A percentile compares a stretch with the other conserved stretches of the same genome.
Conservation (phyloP, 2,113 vertebrate genomes). For the Fulica atra region DNA sequence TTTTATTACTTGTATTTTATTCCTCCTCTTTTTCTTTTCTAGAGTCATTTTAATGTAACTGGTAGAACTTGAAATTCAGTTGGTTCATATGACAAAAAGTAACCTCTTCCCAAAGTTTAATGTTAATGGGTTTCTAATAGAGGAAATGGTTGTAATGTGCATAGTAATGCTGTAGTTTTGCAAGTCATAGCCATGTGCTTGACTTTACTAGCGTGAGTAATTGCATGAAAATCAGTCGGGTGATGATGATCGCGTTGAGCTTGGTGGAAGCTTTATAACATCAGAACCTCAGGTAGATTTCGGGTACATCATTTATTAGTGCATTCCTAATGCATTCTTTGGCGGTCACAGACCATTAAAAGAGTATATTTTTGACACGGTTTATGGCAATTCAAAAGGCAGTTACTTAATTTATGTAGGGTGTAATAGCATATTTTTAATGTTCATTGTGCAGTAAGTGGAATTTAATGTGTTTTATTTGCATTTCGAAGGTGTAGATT, state of each 20-base stretch:
- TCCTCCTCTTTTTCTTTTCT: not conserved
- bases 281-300: not conserved
- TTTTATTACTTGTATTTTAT: not conserved
- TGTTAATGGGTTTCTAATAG: not conserved
- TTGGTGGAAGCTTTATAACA: not conserved
- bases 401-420: not conserved
- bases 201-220: not conserved
- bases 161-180: not conserved
- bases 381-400: not conserved
- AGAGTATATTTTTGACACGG: not conserved
- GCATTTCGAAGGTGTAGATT: not conserved
- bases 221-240: not conserved
- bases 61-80: not conserved
- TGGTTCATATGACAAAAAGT: not conserved
- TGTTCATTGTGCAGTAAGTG: not conserved
- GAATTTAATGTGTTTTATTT: slow-evolving; percentile 13
- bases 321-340: not conserved
- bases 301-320: not conserved
- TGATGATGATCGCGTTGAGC: not conserved
- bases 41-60: not conserved
- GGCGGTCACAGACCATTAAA: not conserved
- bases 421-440: not conserved
- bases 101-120: not conserved
- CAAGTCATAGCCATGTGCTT: not conserved
- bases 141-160: not conserved